These are phyloP conservation scores for Pygoscelis antarcticus DNA, from an alignment of 2,113 vertebrate genomes.

Conservation along the genomic window DNA sequence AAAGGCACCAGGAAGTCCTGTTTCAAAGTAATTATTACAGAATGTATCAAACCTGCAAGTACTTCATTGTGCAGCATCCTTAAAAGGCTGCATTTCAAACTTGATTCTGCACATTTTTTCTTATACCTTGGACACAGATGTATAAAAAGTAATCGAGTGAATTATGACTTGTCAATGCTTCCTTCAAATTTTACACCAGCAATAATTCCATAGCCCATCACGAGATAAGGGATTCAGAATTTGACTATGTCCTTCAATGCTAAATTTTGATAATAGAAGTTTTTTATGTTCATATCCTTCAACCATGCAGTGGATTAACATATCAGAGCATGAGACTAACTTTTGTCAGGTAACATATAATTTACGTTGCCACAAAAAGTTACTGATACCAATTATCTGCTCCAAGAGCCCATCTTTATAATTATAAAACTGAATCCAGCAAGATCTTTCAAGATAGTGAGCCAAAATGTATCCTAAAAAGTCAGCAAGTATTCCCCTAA, in stretches of 20 bases:
- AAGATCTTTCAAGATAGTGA: background rate
- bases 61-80: background rate
- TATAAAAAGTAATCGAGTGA: background rate
- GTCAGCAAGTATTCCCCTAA: background rate
- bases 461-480: background rate
- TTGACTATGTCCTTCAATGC: background rate
- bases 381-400: background rate
- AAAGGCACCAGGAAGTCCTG: background rate
- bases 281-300: background rate
- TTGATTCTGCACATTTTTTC: background rate
- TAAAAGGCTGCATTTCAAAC: background rate
- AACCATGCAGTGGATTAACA: background rate
- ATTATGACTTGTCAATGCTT: background rate
- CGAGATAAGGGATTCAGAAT: background rate
- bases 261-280: background rate
- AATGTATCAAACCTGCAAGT: background rate
- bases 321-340: background rate
- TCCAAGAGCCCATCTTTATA: background rate
- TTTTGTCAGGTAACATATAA: background rate
- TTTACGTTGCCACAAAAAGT: background rate
- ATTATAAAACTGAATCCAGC: background rate
- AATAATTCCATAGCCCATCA: background rate
- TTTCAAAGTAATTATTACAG: background rate
- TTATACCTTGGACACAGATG: background rate
- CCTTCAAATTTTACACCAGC: background rate